phyloP scores from a whole-genome alignment of 2,797 vertebrate genomes.

The Coccyzus lansbergi region DNA sequence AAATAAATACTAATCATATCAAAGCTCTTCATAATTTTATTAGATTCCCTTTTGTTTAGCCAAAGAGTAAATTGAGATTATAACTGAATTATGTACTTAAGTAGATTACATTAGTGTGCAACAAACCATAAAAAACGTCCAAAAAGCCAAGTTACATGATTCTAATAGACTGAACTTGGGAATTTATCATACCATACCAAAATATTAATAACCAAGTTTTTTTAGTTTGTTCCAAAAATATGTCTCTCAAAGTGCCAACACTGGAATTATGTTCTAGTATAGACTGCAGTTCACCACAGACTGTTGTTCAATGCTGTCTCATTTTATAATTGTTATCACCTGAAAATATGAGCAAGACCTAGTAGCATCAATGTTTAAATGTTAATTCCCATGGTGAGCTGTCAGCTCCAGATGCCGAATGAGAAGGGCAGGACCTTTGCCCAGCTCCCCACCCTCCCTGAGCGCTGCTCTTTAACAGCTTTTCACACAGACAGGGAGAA shows the following conservation, averaged over 20 bases:
- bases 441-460: neutral
- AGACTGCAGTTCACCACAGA: neutral
- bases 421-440: neutral
- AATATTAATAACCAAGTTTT: neutral
- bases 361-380: neutral
- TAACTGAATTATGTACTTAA: neutral
- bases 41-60: neutral
- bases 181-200: neutral
- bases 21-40: neutral
- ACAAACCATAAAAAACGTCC: neutral
- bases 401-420: neutral
- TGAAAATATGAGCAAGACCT: neutral
- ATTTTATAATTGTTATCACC: neutral
- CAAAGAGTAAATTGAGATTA: slow-evolving; percentile 9
- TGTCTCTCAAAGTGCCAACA: neutral
- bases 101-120: neutral
- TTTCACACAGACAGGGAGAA: neutral
- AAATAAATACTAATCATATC: neutral
- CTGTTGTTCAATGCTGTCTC: neutral
- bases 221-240: neutral
- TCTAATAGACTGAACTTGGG: neutral
- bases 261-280: neutral
- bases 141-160: neutral
- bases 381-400: neutral
- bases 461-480: neutral